A percentile compares a stretch with the other conserved stretches of the same genome.
Conservation (phyloP, 2,113 vertebrate species). For the Calypte anna region DNA sequence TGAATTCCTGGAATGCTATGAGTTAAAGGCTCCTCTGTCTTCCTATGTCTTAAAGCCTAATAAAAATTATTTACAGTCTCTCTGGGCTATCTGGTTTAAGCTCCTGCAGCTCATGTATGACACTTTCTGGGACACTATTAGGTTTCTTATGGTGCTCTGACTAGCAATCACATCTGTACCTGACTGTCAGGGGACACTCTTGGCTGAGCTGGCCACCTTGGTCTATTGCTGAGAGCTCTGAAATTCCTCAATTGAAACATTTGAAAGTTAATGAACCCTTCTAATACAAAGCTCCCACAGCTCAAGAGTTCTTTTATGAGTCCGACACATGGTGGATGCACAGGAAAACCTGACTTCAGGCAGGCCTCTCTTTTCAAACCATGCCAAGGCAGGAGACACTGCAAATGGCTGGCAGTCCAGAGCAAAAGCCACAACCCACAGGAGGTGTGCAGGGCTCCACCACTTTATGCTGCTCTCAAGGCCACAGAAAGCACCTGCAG, state of each 20-base stretch:
- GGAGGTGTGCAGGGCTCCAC: background rate
- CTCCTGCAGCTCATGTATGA: conserved; percentile 32
- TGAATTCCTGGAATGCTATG: background rate
- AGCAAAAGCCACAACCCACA: accelerated
- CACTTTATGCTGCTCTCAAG: accelerated
- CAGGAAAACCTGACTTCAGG: background rate
- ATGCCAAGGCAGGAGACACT: background rate
- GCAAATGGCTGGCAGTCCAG: accelerated
- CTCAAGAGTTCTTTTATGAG: background rate
- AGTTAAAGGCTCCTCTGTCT: background rate
- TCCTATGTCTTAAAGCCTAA: background rate
- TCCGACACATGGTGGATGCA: background rate
- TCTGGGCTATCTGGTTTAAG: background rate
- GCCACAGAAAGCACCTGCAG: background rate
- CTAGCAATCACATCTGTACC: conserved; percentile 55
- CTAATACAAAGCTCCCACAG: conserved; percentile 43
- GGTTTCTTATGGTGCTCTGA: background rate
- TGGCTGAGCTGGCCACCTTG: conserved; percentile 14
- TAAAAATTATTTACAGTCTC: conserved; percentile 38
- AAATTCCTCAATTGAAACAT: conserved; percentile 63
- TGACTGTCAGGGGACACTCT: conserved; percentile 39
- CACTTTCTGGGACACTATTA: conserved; percentile 26
- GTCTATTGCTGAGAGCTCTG: background rate
- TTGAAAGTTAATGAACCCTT: conserved; percentile 62
- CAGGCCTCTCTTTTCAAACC: background rate